These are phyloP conservation scores for Mustelus asterias DNA, from an alignment of 2,113 vertebrate genomes.

Conservation along the genomic window DNA sequence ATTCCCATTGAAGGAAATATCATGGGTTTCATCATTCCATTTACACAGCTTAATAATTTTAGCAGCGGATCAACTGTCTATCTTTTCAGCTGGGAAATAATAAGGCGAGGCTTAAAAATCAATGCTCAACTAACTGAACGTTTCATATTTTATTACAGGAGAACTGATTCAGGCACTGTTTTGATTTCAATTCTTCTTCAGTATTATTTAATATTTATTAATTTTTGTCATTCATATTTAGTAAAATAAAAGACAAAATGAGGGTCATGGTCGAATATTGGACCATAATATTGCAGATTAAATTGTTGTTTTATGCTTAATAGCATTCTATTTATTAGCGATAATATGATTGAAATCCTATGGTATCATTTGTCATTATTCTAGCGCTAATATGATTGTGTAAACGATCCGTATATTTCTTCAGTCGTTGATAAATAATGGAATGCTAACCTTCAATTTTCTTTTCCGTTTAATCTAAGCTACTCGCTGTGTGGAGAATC, in stretches of 20 bases:
- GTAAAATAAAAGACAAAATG: not conserved
- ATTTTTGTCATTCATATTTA: not conserved
- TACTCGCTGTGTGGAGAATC: not conserved
- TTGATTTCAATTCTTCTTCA: conserved; percentile 2
- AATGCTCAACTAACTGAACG: not conserved
- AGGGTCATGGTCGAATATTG: not conserved
- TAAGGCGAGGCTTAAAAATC: not conserved
- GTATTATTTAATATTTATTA: not conserved
- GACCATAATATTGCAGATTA: not conserved
- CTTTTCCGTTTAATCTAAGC: not conserved
- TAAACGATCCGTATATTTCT: not conserved
- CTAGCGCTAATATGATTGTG: not conserved
- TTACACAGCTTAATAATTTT: not conserved
- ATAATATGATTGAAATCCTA: not conserved
- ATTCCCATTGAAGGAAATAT: not conserved
- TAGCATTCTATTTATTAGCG: not conserved
- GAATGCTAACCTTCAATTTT: not conserved
- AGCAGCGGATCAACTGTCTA: not conserved
- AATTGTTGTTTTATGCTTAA: not conserved
- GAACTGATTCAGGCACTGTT: not conserved
- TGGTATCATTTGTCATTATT: not conserved
- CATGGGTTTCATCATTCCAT: not conserved
- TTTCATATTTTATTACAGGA: not conserved
- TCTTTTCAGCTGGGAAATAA: not conserved
- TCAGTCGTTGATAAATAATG: not conserved